Evolutionary conservation across 2,797 vertebrate genomes (phyloP), one percentile per base, ranked within the genome.

Genomic region (Platyrinchus mystaceus): DNA sequence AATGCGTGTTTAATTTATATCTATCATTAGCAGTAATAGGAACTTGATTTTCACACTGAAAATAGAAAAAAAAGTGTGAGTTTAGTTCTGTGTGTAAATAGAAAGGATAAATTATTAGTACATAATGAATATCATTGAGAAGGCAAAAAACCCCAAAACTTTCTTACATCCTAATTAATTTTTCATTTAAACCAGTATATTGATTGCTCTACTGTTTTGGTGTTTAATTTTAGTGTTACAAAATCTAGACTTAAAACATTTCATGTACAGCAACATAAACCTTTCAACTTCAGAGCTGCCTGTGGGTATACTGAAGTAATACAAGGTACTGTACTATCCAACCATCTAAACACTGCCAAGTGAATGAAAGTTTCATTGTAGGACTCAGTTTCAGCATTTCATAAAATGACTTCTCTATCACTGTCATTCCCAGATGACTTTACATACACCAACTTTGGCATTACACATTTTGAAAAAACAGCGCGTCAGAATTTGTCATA

Each of bases 31-130:
- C 63, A 84, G 70, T 46, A 70, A 55, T 32, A 64, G 11, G 24
- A 83, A 5, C 8, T 84, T 93, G 55, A 68, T 87, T 89, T 92
- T 89, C 46, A 76, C 28, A 68, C 12, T 87, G 64, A 77, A 89
- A 91, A 63, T 63, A 60, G 30, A 89, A 62, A 36, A 91, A 80
- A 43, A 19, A 4, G 0, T 60, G 14, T 77, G 32, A 14, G 18
- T 91, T 83, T 68, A 46, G 21, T 70, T 93, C 47, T 66, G 43
- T 79, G 20, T 49, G 16, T 75, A 66, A 84, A 80, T 16, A 91
- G 47, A 81, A 87, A 84, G 18, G 62, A 30, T 26, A 64, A 74
- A 83, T 77, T 85, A 87, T 32, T 75, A 56, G 58, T 28, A 58
- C 49, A 47, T 46, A 64, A 89, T 68, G 4, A 87, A 56, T 70